Conservation (phyloP, 2,888 invertebrate genomes). For the Pristionchus entomophagus region DNA sequence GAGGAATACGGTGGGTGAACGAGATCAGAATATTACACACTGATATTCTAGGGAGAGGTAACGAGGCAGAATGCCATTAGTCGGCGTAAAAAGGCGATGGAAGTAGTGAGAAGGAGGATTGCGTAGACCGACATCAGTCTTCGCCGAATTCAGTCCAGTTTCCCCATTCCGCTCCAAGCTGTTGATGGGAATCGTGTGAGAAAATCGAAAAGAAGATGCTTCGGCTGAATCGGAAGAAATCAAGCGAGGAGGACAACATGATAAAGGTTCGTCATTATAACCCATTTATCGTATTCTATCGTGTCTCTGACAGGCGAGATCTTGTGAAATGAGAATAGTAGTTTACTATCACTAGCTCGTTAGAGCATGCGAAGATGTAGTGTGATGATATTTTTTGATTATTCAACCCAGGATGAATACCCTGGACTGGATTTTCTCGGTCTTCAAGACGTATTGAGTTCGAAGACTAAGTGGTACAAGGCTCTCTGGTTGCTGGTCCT, state of each 20-base stretch:
- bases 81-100: neutral
- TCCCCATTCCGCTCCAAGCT: neutral
- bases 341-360: neutral
- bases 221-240: neutral
- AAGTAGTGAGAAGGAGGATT: neutral
- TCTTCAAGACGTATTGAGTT: slow-evolving; percentile 53
- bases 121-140: neutral
- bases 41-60: neutral
- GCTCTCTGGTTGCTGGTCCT: slow-evolving; percentile 54
- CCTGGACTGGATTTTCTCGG: slow-evolving; percentile 58
- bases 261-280: slow-evolving; percentile 10
- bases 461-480: slow-evolving; percentile 54
- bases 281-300: neutral
- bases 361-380: no score
- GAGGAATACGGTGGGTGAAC: neutral
- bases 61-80: slow-evolving; percentile 32
- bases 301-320: neutral
- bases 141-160: neutral
- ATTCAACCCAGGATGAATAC: slow-evolving; percentile 55
- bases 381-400: no score
- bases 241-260: slow-evolving; percentile 8
- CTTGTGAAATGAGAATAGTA: neutral
- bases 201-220: neutral
- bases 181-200: neutral
- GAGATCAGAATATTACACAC: neutral